Evolutionary conservation across 2,113 vertebrate species (phyloP).

Genomic region (Spizaetus ornatus): DNA sequence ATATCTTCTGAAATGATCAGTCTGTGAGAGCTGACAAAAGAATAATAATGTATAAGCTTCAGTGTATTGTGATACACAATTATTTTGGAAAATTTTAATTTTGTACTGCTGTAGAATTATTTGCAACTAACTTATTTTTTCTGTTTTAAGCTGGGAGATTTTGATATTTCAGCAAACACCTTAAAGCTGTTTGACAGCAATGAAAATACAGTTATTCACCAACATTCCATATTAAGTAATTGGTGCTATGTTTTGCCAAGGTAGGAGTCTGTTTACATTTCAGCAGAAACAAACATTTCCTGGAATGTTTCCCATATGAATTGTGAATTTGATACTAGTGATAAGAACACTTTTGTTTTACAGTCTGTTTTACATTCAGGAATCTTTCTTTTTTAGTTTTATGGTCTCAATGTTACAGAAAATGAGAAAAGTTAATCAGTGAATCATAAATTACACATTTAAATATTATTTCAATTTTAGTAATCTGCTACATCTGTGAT

Average conservation of each 20-base stretch:
- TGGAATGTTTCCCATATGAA: neutral
- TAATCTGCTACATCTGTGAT: neutral
- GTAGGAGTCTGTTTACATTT: constrained; percentile 67
- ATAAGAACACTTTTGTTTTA: neutral
- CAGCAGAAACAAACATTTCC: neutral
- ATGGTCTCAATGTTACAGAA: neutral
- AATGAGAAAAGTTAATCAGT: neutral
- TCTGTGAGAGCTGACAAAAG: neutral
- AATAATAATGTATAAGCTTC: neutral
- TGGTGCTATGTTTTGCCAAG: constrained; percentile 94
- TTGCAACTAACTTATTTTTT: constrained; percentile 13
- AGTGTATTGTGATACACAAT: neutral
- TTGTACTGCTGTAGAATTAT: neutral
- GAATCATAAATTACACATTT: neutral
- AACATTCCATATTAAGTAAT: constrained; percentile 70
- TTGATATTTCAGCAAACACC: constrained; percentile 72
- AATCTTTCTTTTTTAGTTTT: neutral
- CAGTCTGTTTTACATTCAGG: neutral
- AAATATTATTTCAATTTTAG: neutral
- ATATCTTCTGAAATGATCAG: neutral
- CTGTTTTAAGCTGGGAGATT: constrained; percentile 81
- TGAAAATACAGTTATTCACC: constrained; percentile 70
- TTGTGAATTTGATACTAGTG: neutral
- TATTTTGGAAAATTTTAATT: neutral
- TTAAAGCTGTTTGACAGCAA: constrained; percentile 75